Evolutionary conservation across 2,113 vertebrate genomes (phyloP).

Genomic region (Suricata suricatta): DNA sequence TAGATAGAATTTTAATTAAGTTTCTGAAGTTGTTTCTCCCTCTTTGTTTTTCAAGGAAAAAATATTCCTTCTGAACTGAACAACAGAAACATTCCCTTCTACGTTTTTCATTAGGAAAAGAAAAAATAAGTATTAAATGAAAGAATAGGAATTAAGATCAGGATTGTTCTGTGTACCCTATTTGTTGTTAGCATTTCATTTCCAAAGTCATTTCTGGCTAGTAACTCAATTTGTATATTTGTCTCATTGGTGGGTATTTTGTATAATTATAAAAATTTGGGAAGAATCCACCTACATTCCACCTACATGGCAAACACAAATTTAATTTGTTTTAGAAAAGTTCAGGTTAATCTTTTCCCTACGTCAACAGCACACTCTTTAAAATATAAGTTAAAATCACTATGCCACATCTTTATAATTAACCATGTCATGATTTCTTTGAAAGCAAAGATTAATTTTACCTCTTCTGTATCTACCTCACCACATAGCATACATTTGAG

Average conservation of each 20-base stretch:
- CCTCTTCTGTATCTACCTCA: background rate
- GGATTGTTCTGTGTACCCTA: background rate
- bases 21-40: background rate
- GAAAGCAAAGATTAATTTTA: background rate
- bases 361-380: background rate
- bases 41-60: background rate
- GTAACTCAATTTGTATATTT: background rate
- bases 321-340: background rate
- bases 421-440: conserved; percentile 13
- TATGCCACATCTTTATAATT: background rate
- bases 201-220: background rate
- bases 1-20: background rate
- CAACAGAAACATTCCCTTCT: background rate
- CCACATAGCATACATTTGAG: background rate
- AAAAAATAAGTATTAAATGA: background rate
- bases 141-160: background rate
- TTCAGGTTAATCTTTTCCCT: background rate
- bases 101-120: background rate
- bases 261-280: background rate
- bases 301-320: background rate
- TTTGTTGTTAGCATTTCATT: background rate
- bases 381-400: background rate
- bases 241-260: background rate
- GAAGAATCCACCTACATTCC: background rate
- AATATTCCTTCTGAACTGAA: background rate